Evolutionary conservation across 2,888 invertebrate species (phyloP).

Genomic region (Eucera pruinosa): DNA sequence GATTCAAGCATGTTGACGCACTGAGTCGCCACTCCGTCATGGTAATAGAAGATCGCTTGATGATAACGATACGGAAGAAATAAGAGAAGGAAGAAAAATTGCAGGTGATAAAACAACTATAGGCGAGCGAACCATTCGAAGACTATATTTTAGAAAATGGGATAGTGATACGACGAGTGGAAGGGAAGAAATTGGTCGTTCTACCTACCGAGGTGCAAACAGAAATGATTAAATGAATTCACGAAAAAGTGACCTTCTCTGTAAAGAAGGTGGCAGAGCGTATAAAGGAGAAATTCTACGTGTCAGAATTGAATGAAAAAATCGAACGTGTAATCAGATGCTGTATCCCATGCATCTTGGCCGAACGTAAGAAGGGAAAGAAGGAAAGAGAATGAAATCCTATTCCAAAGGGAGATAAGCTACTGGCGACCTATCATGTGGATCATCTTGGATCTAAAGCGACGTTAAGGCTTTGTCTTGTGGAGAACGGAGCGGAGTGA

Average conservation of each 20-base stretch:
- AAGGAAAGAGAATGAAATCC: neutral
- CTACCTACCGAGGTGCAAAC: neutral
- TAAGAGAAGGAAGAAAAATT: conserved; percentile 37
- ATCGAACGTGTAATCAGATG: neutral
- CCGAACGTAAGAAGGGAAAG: conserved; percentile 14
- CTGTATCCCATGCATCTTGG: conserved; percentile 5
- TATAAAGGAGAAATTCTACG: conserved; percentile 5
- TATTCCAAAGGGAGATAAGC: conserved; percentile 4
- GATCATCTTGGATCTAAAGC: conserved; percentile 16
- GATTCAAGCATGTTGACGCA: neutral
- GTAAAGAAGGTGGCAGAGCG: neutral
- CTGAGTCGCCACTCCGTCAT: conserved; percentile 15
- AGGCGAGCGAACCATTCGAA: conserved; percentile 7
- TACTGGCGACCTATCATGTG: conserved; percentile 11
- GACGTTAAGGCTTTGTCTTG: no score
- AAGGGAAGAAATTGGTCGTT: conserved; percentile 1
- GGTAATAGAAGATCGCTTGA: conserved; percentile 30
- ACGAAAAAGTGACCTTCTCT: conserved; percentile 1
- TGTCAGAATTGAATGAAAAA: conserved; percentile 12
- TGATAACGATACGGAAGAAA: neutral
- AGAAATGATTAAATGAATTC: neutral
- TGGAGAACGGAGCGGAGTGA: no score
- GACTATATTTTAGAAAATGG: conserved; percentile 12
- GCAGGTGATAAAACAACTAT: neutral
- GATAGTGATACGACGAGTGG: neutral